A percentile compares a stretch with the other conserved stretches of the same genome.
Conservation (phyloP, 2,888 invertebrate genomes). For the Drosophila merina region DNA sequence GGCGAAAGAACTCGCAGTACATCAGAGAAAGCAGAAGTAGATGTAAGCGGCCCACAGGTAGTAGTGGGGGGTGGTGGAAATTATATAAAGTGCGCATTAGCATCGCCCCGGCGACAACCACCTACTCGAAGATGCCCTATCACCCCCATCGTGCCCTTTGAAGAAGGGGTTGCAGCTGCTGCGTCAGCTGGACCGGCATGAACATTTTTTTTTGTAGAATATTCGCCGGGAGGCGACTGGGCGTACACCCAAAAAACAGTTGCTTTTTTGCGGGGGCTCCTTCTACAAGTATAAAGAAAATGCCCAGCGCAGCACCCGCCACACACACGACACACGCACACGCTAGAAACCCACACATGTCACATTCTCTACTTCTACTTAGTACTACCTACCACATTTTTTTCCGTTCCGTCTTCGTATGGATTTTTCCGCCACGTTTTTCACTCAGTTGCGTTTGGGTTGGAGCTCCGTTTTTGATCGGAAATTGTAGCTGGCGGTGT, state of each 20-base stretch:
- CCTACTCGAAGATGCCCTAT: background rate
- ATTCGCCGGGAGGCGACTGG: slow-evolving; percentile 28
- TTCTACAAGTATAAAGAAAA: slow-evolving; percentile 43
- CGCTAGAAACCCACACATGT: slow-evolving; percentile 40
- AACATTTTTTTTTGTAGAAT: slow-evolving; percentile 5
- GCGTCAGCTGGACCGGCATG: slow-evolving; percentile 40
- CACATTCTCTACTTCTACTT: slow-evolving; percentile 44
- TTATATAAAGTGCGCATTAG: slow-evolving; percentile 41
- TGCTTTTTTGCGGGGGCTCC: slow-evolving; percentile 18
- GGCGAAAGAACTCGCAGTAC: background rate
- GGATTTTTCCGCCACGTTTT: slow-evolving; percentile 77
- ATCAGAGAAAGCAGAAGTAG: background rate
- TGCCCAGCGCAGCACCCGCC: slow-evolving; percentile 71
- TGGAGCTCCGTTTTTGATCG: slow-evolving; percentile 51
- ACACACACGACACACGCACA: slow-evolving; percentile 30
- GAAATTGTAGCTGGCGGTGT: slow-evolving; percentile 53
- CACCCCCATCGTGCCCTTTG: background rate
- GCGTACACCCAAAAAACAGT: slow-evolving; percentile 36
- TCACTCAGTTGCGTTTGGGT: slow-evolving; percentile 57
- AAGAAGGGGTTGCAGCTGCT: slow-evolving; percentile 15
- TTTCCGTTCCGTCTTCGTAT: slow-evolving; percentile 62
- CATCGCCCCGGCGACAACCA: slow-evolving; percentile 5
- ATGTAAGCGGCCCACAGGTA: slow-evolving; percentile 24
- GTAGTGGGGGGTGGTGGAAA: slow-evolving; percentile 8
- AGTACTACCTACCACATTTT: slow-evolving; percentile 68